Evolutionary conservation across 1,140 invertebrate genomes (phyloP), one percentile per base, ranked within the genome.

Genomic region (Trichonephila inaurata): DNA sequence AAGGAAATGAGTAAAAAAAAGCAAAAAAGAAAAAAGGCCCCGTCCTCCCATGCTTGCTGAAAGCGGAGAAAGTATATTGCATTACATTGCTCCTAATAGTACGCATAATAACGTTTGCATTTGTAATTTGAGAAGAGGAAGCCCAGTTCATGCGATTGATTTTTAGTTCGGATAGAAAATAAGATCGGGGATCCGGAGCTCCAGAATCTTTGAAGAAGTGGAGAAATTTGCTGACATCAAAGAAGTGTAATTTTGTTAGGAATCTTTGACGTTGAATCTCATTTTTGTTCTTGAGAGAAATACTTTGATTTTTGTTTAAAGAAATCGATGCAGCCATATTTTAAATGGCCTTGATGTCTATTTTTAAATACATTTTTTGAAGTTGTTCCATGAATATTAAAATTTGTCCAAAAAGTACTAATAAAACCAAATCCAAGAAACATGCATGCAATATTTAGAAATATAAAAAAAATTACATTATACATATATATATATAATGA

Each of bases 101-200:
- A 89, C 19, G 40, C 44, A 62, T 91, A 91, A 91, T 91, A 91
- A 85, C 40, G 90, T 91, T 91, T 91, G 90, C 90, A 91, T 91
- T 83, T 62, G 62, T 89, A 66, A 89, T 87, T 87, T 64, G 28
- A 87, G 44, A 28, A 24, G 16, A 14, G 58, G 19, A 33, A 51
- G 24, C 24, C 85, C 21, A 21, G 33, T 18, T 28, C 61, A 60
- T 51, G 33, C 24, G 87, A 72, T 72, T 89, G 87, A 89, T 89
- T 72, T 89, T 89, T 44, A 58, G 40, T 83, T 83, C 40, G n/a
- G 10, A 83, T 51, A 6, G 82, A 14, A 83, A 24, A 60, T n/a
- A 83, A 83, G 12, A 21, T 51, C 40, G 51, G 51, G 51, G n/a
- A 19, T 21, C 18, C 5, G 62, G 33, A 5, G 18, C 62, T 64